Base-by-base conservation (phyloP, 2,888 invertebrate species). In the Periphyllus acericola region DNA sequence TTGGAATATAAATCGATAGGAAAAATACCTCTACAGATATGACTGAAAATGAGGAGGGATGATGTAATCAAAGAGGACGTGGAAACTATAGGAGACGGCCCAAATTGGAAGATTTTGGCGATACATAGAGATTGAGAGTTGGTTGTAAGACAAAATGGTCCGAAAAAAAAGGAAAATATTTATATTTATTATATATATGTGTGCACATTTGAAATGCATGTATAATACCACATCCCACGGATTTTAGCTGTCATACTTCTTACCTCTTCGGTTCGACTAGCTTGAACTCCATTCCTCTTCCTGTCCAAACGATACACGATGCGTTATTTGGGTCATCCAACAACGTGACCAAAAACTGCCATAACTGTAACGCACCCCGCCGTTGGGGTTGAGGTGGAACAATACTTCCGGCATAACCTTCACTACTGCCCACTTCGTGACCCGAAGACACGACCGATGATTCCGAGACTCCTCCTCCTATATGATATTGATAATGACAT, bases 251-350 rank as follows among this genome's bases (percentile, higher is more conserved):
- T 60, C 60, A 60, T 68, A 9, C 6, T 68, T 68, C 90, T 90
- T 91, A 94, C 96, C 94, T 98, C 98, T 92, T 98, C 0, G 98
- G 98, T 92, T 98, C 98, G 89, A 98, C 96, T 68, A 98, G 94
- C 91, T 98, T 98, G 92, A 98, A 98, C 92, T 98, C 98, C 93
- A 98, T 95, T 2, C 98, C 98, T 21, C 98, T 93, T 0, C 98
- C 98, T 0, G 98, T 98, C 98, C 98, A 98, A 3, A 97, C 96
- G 89, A 98, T 98, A 91, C 96, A 96, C 87, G 96, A 95, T 34
- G 96, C 94, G 90, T 94, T 95, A 32, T 92, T 92, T 89, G 95
- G 94, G 89, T 95, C 95, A 90, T 95, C 95, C 75, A 96, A 91
- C 9, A 96, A 92, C 0, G 96, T 95, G 6, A 98, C 97, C 79